A percentile compares a stretch with the other conserved stretches of the same genome.
These are phyloP conservation scores for Agrochola lota DNA, from an alignment of 2,888 invertebrate genomes.

Conservation along the genomic window DNA sequence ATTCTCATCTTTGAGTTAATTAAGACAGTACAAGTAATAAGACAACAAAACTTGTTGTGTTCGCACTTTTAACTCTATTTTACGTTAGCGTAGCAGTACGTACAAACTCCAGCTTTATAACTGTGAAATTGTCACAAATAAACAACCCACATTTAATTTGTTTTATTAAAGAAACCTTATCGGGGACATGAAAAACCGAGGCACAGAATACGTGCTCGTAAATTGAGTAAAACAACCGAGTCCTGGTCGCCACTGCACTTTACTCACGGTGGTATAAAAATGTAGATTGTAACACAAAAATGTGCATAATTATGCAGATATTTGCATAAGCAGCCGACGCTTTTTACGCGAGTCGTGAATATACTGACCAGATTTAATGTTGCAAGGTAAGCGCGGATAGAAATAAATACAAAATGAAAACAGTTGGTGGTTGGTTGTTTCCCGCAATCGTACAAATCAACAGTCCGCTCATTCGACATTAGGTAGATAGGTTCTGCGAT, in stretches of 20 bases:
- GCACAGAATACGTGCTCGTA: conserved; percentile 39
- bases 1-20: neutral
- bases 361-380: conserved; percentile 38
- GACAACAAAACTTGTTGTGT: neutral
- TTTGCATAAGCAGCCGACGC: conserved; percentile 60
- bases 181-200: conserved; percentile 15
- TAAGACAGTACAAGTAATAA: neutral
- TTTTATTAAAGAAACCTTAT: conserved; percentile 42
- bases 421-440: neutral
- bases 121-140: conserved; percentile 21
- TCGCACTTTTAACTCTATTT: neutral
- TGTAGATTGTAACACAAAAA: conserved; percentile 68
- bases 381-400: neutral
- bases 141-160: conserved; percentile 31
- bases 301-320: conserved; percentile 72
- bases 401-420: neutral
- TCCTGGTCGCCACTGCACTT: conserved; percentile 44
- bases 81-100: neutral
- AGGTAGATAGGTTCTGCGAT: no score
- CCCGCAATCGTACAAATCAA: neutral
- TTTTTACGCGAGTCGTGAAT: conserved; percentile 57
- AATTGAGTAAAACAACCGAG: conserved; percentile 51
- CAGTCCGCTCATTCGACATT: no score
- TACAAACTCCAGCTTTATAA: neutral
- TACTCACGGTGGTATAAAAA: conserved; percentile 60